Evolutionary conservation across 2,888 invertebrate species (phyloP).

Genomic region (Synergus japonicus): DNA sequence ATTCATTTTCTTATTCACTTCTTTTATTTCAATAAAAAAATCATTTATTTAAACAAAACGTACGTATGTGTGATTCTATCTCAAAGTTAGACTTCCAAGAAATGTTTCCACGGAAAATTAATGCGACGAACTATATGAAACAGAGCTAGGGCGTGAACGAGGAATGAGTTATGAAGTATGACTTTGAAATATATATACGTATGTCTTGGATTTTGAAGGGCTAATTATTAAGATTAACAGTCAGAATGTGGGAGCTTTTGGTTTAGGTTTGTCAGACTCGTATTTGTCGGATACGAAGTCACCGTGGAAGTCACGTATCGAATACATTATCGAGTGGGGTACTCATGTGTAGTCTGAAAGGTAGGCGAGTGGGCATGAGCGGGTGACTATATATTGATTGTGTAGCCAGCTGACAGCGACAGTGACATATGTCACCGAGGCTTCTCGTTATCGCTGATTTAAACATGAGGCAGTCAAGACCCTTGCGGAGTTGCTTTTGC

Average conservation of each 20-base stretch:
- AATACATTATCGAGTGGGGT: conserved; percentile 74
- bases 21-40: no score
- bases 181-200: not conserved
- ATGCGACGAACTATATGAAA: no score
- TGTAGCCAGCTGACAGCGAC: conserved; percentile 77
- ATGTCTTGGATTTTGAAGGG: not conserved
- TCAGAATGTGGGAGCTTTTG: not conserved
- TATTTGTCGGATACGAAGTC: conserved; percentile 58
- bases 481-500: conserved; percentile 68
- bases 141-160: not conserved
- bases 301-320: conserved; percentile 73
- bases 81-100: no score
- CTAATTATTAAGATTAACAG: not conserved
- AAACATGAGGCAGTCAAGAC: conserved; percentile 76
- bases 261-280: conserved; percentile 47
- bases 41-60: no score
- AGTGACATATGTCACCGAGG: conserved; percentile 77
- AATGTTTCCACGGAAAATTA: no score
- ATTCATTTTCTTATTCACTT: no score
- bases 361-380: conserved; percentile 57
- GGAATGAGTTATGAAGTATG: not conserved
- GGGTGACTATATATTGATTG: conserved; percentile 75
- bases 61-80: no score
- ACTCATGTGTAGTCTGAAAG: conserved; percentile 69
- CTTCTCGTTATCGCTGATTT: conserved; percentile 78